Evolutionary conservation across 2,888 invertebrate genomes (phyloP).

Genomic region (Sacculina carcini): DNA sequence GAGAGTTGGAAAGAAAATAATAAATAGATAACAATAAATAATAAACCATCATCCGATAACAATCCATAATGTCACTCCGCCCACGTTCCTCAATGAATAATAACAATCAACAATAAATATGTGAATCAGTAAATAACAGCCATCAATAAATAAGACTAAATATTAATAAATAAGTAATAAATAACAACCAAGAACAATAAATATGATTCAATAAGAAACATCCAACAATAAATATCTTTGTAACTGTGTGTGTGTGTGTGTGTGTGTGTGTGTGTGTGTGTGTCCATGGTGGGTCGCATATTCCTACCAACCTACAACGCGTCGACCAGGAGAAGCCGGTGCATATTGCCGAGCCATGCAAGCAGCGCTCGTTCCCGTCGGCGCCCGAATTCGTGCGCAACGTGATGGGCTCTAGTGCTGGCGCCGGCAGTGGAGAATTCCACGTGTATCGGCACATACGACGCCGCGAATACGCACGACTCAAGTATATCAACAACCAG

Average conservation of each 20-base stretch:
- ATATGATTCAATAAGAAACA: not conserved
- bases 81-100: too few relatives aligned
- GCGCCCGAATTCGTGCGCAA: slow-evolving; percentile 88
- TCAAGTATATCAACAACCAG: slow-evolving; percentile 72
- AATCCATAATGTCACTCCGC: too few relatives aligned
- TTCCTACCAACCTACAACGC: not conserved
- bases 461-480: slow-evolving; percentile 81
- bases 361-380: slow-evolving; percentile 43
- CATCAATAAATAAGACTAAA: too few relatives aligned
- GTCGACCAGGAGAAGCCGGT: slow-evolving; percentile 54
- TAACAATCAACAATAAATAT: too few relatives aligned
- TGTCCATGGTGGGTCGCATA: too few relatives aligned
- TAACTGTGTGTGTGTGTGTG: not conserved
- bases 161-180: too few relatives aligned
- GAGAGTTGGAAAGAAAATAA: too few relatives aligned
- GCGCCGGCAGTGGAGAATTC: slow-evolving; percentile 96
- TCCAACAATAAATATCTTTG: not conserved
- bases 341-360: slow-evolving; percentile 54
- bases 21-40: too few relatives aligned
- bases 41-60: too few relatives aligned
- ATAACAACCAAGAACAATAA: too few relatives aligned
- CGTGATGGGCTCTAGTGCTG: slow-evolving; percentile 99
- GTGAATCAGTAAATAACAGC: too few relatives aligned
- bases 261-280: not conserved
- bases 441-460: slow-evolving; percentile 89